These are phyloP conservation scores for Leptopilina boulardi DNA, from an alignment of 1,140 invertebrate species.

Conservation along the genomic window DNA sequence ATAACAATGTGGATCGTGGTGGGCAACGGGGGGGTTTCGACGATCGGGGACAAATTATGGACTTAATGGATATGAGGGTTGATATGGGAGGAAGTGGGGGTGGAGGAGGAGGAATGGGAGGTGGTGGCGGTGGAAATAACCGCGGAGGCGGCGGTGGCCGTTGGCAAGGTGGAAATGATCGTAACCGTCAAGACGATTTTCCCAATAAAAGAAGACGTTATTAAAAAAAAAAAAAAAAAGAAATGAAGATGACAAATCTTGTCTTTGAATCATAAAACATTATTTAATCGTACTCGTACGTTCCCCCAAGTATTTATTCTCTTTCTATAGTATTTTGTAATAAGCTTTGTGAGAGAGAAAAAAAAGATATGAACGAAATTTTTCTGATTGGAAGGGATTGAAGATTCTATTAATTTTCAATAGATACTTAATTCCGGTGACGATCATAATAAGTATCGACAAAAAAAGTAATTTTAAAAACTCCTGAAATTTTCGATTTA, in stretches of 20 bases:
- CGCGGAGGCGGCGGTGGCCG: slow-evolving; percentile 55
- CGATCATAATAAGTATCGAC: background rate
- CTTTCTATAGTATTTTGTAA: slow-evolving; percentile 5
- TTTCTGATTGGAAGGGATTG: background rate
- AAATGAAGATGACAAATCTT: background rate
- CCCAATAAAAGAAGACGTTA: slow-evolving; percentile 76
- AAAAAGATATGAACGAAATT: background rate
- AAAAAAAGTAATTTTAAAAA: too few species aligned
- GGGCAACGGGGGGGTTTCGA: slow-evolving; percentile 72
- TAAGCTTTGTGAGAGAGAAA: background rate
- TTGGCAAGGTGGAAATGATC: slow-evolving; percentile 68
- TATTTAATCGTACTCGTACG: slow-evolving; percentile 10
- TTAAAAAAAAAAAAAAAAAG: slow-evolving; percentile 52
- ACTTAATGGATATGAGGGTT: slow-evolving; percentile 76
- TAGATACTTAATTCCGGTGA: background rate
- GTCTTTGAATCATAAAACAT: too few species aligned
- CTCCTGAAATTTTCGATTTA: too few species aligned
- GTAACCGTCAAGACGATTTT: slow-evolving; percentile 74
- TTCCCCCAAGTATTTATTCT: background rate
- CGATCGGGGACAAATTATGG: slow-evolving; percentile 74
- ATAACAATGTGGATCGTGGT: slow-evolving; percentile 74
- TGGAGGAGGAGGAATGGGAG: slow-evolving; percentile 58
- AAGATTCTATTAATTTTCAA: background rate
- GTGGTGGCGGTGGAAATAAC: slow-evolving; percentile 51
- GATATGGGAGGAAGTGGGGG: slow-evolving; percentile 72